phyloP scores from a whole-genome alignment of 2,113 vertebrate genomes.

The Callipepla squamata region DNA sequence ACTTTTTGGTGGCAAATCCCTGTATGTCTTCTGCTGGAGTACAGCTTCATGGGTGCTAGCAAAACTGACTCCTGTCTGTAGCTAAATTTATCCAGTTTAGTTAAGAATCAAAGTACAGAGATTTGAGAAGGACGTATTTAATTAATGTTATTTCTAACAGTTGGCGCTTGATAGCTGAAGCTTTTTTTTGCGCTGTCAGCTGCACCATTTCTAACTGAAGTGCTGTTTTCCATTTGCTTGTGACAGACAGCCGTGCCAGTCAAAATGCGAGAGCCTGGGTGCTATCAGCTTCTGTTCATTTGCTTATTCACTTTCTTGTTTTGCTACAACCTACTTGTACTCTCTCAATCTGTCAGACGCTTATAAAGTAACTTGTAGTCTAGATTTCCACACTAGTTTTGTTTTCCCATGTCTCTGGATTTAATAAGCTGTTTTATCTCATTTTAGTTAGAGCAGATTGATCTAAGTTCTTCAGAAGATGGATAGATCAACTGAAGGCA shows the following conservation, averaged over 20 bases:
- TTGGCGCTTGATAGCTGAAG: conserved; percentile 25
- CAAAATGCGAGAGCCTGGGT: not conserved
- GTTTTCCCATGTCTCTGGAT: not conserved
- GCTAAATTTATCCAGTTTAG: conserved; percentile 30
- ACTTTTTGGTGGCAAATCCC: not conserved
- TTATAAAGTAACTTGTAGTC: not conserved
- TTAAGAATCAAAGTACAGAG: conserved; percentile 21
- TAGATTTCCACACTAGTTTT: not conserved
- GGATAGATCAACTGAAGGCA: not conserved
- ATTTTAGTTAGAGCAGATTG: conserved; percentile 1
- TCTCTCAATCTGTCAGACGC: conserved; percentile 23
- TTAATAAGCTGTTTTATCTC: not conserved
- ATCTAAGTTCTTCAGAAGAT: not conserved
- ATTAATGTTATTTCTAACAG: conserved; percentile 40
- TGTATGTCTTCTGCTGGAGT: not conserved
- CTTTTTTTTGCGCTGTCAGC: conserved; percentile 9
- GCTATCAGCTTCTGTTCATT: conserved; percentile 23
- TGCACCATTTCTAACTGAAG: conserved; percentile 38
- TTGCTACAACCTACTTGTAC: conserved; percentile 22
- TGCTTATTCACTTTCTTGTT: conserved; percentile 34
- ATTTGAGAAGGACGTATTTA: conserved; percentile 7
- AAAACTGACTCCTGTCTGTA: conserved; percentile 10
- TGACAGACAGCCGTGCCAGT: conserved; percentile 27
- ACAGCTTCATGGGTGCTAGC: not conserved
- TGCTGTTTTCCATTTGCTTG: conserved; percentile 24